Evolutionary conservation across 2,888 invertebrate species (phyloP).

Genomic region (Idaea aversata): DNA sequence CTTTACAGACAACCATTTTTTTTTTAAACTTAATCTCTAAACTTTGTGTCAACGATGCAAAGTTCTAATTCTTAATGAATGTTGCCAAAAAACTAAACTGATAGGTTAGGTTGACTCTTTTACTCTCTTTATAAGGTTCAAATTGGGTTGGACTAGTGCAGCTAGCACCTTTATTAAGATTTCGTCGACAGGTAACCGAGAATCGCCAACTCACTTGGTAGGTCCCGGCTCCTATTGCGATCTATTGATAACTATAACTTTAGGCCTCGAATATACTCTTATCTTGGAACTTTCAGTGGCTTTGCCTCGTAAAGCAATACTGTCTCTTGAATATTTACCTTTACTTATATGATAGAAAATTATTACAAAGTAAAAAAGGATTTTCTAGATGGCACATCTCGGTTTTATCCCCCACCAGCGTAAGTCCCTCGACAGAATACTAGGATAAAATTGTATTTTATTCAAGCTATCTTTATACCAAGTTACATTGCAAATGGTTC

Average conservation of each 20-base stretch:
- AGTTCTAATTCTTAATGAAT: too few species aligned
- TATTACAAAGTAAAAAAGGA: not conserved
- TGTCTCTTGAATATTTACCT: conserved; percentile 5
- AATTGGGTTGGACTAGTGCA: not conserved
- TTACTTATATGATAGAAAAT: conserved; percentile 9
- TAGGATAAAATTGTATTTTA: too few species aligned
- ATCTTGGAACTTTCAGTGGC: conserved; percentile 51
- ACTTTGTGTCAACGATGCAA: too few species aligned
- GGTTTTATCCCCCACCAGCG: not conserved
- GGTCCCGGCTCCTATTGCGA: conserved; percentile 30
- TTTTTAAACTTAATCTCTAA: too few species aligned
- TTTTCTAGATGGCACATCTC: not conserved
- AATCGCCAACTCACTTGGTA: not conserved
- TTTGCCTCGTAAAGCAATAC: conserved; percentile 9
- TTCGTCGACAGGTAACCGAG: not conserved
- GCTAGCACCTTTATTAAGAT: not conserved
- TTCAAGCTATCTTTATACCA: too few species aligned
- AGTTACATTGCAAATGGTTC: too few species aligned
- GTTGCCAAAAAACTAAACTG: too few species aligned
- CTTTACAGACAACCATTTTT: too few species aligned
- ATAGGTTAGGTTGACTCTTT: too few species aligned
- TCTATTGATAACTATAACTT: conserved; percentile 26
- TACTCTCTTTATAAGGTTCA: too few species aligned
- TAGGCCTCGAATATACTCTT: conserved; percentile 53
- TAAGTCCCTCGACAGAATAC: not conserved